Percentiles rank a stretch among this genome's conserved stretches.
Evolutionary conservation across 2,797 vertebrate species (phyloP).

Genomic region (Centropyge bicolor): DNA sequence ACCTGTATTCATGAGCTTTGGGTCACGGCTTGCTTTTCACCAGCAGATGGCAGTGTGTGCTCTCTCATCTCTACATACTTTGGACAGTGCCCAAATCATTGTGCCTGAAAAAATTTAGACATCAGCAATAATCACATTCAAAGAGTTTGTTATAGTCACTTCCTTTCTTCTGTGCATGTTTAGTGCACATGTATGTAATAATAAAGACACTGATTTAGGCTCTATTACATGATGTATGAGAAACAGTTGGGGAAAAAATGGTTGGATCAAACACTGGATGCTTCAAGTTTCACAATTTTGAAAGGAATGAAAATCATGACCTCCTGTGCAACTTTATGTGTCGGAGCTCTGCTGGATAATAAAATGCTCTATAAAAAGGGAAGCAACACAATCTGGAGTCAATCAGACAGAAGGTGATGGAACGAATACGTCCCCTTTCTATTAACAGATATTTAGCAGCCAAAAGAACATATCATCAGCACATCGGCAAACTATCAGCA

Average conservation of each 20-base stretch:
- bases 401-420: no score
- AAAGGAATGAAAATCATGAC: no score
- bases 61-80: not conserved
- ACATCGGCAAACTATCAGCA: not conserved
- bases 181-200: not conserved
- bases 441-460: not conserved
- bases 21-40: not conserved
- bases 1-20: not conserved
- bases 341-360: not conserved
- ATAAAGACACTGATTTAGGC: not conserved
- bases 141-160: not conserved
- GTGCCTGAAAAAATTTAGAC: not conserved
- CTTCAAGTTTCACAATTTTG: not conserved
- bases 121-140: not conserved
- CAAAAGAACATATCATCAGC: not conserved
- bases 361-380: not conserved
- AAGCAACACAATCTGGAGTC: not conserved
- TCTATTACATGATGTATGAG: not conserved
- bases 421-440: not conserved
- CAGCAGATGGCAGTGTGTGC: conserved; percentile 37
- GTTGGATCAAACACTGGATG: not conserved
- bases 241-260: not conserved
- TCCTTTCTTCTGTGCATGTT: not conserved
- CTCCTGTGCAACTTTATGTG: not conserved
- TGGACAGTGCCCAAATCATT: no score